phyloP scores from a whole-genome alignment of 2,797 vertebrate genomes.

The Pyrrhura leucotis region DNA sequence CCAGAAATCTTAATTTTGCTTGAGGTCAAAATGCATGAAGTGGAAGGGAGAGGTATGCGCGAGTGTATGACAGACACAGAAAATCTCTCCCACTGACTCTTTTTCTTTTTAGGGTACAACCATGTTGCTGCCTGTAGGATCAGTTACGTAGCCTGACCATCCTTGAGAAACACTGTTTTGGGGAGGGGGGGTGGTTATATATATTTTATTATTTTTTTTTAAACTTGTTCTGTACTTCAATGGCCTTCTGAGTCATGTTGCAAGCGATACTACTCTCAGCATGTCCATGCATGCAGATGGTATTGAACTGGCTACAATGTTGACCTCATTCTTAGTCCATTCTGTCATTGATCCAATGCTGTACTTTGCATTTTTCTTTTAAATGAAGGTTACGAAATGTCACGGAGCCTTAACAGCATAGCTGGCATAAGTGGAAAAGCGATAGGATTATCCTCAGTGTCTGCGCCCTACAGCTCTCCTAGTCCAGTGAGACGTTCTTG shows the following conservation, averaged over 20 bases:
- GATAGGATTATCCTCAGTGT: slow-evolving; percentile 88
- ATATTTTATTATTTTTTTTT: background rate
- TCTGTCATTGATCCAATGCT: slow-evolving; percentile 87
- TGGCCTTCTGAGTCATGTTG: slow-evolving; percentile 67
- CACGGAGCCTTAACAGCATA: slow-evolving; percentile 92
- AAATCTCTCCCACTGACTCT: slow-evolving; percentile 32
- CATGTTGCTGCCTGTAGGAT: slow-evolving; percentile 46
- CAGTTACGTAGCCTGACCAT: slow-evolving; percentile 38
- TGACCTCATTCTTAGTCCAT: slow-evolving; percentile 75
- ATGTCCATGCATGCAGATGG: slow-evolving; percentile 90
- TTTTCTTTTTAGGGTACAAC: slow-evolving; percentile 51
- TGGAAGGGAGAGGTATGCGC: background rate
- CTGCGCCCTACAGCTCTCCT: slow-evolving; percentile 89
- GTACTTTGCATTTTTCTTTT: slow-evolving; percentile 90
- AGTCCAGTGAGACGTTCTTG: slow-evolving; percentile 89
- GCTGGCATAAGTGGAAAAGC: slow-evolving; percentile 87
- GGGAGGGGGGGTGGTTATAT: background rate
- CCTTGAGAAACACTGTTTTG: background rate
- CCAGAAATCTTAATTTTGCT: slow-evolving; percentile 74
- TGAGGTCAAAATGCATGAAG: slow-evolving; percentile 58
- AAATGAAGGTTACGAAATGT: slow-evolving; percentile 92
- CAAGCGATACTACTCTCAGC: slow-evolving; percentile 84
- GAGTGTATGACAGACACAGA: background rate
- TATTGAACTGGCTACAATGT: slow-evolving; percentile 81
- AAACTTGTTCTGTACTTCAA: slow-evolving; percentile 46